Percentiles rank a stretch among this genome's conserved stretches.
Conservation (phyloP, 2,113 vertebrate genomes). For the Varanus komodoensis region DNA sequence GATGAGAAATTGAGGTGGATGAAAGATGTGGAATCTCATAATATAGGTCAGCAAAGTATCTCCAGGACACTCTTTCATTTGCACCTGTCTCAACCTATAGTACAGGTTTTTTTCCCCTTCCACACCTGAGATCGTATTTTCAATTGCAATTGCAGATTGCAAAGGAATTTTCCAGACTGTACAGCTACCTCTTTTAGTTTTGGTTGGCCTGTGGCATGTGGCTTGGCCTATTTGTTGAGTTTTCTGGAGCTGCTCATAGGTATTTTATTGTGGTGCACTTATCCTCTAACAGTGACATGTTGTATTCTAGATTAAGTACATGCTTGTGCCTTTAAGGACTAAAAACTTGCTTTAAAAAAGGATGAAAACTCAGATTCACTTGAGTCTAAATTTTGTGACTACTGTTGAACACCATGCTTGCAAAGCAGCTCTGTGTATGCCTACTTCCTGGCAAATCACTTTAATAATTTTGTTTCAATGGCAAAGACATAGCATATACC, state of each 20-base stretch:
- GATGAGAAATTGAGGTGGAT: neutral
- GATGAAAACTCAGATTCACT: neutral
- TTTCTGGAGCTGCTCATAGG: neutral
- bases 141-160: neutral
- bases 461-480: slow-evolving; percentile 1
- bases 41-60: neutral
- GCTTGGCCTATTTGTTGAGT: neutral
- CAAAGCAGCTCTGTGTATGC: neutral
- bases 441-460: neutral
- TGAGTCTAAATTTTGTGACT: neutral
- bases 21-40: neutral
- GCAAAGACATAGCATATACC: slow-evolving; percentile 46
- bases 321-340: neutral
- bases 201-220: neutral
- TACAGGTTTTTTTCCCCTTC: neutral
- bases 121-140: neutral
- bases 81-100: neutral
- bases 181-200: neutral
- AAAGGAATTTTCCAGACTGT: neutral
- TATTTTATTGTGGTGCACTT: neutral
- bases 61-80: neutral
- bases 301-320: neutral
- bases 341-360: neutral
- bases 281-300: neutral
- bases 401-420: neutral